Evolutionary conservation across 2,888 invertebrate genomes (phyloP), one percentile per base, ranked within the genome.

Genomic region (Stramonita haemastoma): DNA sequence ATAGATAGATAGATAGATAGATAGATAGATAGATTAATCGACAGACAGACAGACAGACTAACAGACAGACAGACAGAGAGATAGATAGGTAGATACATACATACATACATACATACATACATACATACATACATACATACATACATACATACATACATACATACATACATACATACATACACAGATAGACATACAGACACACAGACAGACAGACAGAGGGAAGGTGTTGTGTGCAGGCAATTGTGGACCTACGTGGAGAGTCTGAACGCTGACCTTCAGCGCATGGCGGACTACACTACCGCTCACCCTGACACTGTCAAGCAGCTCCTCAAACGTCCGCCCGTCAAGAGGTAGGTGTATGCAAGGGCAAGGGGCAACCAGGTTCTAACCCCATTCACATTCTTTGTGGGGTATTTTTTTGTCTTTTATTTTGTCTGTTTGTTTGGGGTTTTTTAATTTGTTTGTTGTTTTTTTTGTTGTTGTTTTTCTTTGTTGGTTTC

Each of bases 301-400:
- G 91, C 91, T 8, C 93, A 94, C 85, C 92, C 93, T 0, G 93
- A 93, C 15, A 91, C 91, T 13, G 93, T 93, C 46, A 95, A 95
- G 91, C 94, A 94, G 57, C 92, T 95, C n/a, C 92, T 95, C 86
- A 95, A 95, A 91, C 93, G 94, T 87, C 93, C 94, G 4, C 95
- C 95, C 19, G 91, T 92, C 17, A 95, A 94, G 91, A 93, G 92
- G 95, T 95, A 92, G 85, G 90, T 26, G 15, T 79, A 8, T 46
- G 46, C 4, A 8, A 8, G 46, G 46, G 46, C 4, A 8, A 46
- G 2, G 2, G 46, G 46, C 46, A 8, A 46, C 46, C 4, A 46
- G 46, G 46, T 2, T 46, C 46, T 2, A 8, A 8, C 2, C 46
- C 46, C 46, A 46, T 46, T 46, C 46, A 8, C 46, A 8, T 46